Conservation (phyloP, 2,888 invertebrate genomes). For the Carabus problematicus region DNA sequence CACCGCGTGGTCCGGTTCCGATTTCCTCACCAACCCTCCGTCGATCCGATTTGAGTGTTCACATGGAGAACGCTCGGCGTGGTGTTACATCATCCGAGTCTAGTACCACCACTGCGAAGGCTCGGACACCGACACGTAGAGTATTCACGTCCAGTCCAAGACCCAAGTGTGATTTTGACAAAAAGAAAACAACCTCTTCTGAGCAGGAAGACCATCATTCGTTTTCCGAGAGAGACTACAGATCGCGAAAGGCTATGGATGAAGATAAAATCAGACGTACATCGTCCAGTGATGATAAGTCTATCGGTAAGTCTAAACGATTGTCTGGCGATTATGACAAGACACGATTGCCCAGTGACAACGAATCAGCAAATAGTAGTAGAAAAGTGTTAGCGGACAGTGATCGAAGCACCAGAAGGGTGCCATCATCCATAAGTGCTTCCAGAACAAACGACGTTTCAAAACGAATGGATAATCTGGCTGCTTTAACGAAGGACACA, state of each 20-base stretch:
- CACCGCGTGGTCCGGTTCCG: slow-evolving; percentile 31
- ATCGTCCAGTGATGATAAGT: slow-evolving; percentile 31
- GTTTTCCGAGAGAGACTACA: slow-evolving; percentile 21
- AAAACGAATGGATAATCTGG: slow-evolving; percentile 70
- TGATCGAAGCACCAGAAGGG: slow-evolving; percentile 42
- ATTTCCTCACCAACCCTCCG: slow-evolving; percentile 44
- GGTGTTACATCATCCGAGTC: slow-evolving; percentile 49
- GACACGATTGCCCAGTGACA: slow-evolving; percentile 17
- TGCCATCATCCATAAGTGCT: slow-evolving; percentile 44
- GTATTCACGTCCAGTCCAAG: slow-evolving; percentile 29
- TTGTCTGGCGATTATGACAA: slow-evolving; percentile 19
- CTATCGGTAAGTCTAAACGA: slow-evolving; percentile 2
- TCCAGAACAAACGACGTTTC: slow-evolving; percentile 51
- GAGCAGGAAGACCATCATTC: slow-evolving; percentile 34
- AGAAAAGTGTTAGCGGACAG: slow-evolving; percentile 23
- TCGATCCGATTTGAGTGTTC: slow-evolving; percentile 55
- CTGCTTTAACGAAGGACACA: slow-evolving; percentile 70
- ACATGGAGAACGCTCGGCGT: slow-evolving; percentile 59
- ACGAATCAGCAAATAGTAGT: slow-evolving; percentile 18
- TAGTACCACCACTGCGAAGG: slow-evolving; percentile 34
- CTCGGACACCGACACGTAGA: slow-evolving; percentile 10
- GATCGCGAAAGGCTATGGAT: not conserved
- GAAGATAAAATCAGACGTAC: slow-evolving; percentile 1
- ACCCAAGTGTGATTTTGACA: slow-evolving; percentile 9
- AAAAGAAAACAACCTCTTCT: slow-evolving; percentile 38